phyloP scores from a whole-genome alignment of 1,140 invertebrate species.

The Nephila pilipes region DNA sequence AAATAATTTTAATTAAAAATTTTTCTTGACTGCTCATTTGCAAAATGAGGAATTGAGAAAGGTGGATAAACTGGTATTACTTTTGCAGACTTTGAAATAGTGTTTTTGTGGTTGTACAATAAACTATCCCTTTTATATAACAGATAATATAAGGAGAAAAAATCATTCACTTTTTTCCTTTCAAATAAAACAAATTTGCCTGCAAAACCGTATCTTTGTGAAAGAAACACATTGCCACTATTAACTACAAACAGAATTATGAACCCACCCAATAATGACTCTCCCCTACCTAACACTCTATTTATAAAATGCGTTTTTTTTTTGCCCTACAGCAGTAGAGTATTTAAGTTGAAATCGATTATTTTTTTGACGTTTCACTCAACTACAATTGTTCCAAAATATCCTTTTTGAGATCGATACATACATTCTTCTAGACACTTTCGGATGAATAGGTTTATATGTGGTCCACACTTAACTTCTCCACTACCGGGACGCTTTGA shows the following conservation, averaged over 20 bases:
- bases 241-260: background rate
- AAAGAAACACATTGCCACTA: background rate
- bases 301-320: conserved; percentile 15
- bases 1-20: too few relatives aligned
- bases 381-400: conserved; percentile 50
- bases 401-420: background rate
- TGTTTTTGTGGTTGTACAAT: too few relatives aligned
- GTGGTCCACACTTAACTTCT: background rate
- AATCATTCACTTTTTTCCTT: too few relatives aligned
- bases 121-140: too few relatives aligned
- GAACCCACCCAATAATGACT: background rate
- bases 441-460: conserved; percentile 5
- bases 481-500: background rate
- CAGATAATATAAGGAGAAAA: too few relatives aligned
- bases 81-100: too few relatives aligned
- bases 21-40: too few relatives aligned
- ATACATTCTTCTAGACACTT: conserved; percentile 25
- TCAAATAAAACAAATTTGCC: background rate
- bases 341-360: conserved; percentile 23
- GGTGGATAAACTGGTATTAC: too few relatives aligned
- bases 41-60: too few relatives aligned
- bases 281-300: too few relatives aligned
- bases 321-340: background rate
- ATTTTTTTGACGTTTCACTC: conserved; percentile 20
- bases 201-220: background rate